Conservation (phyloP, 2,797 vertebrate species). For the Phataginus tricuspis region DNA sequence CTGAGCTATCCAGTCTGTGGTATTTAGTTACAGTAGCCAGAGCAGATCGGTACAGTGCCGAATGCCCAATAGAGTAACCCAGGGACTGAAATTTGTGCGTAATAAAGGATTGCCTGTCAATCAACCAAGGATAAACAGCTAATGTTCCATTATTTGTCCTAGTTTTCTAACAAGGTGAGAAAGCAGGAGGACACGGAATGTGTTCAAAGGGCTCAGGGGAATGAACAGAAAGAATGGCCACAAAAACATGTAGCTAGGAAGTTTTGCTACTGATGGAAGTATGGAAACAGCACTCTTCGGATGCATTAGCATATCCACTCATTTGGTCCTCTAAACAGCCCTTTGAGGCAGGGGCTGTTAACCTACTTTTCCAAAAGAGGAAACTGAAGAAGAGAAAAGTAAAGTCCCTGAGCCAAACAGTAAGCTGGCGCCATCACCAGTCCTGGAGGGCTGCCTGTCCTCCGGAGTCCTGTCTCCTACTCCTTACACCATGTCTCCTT, state of each 20-base stretch:
- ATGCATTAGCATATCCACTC: background rate
- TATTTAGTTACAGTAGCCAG: too few relatives aligned
- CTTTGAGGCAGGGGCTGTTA: background rate
- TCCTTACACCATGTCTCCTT: background rate
- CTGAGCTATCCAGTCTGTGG: too few relatives aligned
- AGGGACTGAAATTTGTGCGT: background rate
- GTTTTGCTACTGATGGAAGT: background rate
- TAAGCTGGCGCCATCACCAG: background rate
- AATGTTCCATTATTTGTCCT: background rate
- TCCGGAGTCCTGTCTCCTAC: background rate
- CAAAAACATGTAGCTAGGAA: background rate
- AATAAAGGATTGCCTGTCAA: background rate
- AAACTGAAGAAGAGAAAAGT: background rate
- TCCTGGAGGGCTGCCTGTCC: background rate
- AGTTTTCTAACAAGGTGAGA: background rate
- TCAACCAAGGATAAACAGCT: background rate
- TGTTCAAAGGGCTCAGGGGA: background rate
- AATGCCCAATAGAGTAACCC: background rate
- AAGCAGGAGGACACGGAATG: background rate
- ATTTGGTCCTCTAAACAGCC: background rate
- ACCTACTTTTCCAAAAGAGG: background rate
- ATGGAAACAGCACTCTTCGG: background rate
- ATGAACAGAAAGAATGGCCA: background rate
- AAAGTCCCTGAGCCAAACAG: background rate
- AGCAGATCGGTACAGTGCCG: background rate